Percentiles rank a stretch among this genome's conserved stretches.
Conservation (phyloP, 2,797 vertebrate species). For the Sebastes umbrosus region DNA sequence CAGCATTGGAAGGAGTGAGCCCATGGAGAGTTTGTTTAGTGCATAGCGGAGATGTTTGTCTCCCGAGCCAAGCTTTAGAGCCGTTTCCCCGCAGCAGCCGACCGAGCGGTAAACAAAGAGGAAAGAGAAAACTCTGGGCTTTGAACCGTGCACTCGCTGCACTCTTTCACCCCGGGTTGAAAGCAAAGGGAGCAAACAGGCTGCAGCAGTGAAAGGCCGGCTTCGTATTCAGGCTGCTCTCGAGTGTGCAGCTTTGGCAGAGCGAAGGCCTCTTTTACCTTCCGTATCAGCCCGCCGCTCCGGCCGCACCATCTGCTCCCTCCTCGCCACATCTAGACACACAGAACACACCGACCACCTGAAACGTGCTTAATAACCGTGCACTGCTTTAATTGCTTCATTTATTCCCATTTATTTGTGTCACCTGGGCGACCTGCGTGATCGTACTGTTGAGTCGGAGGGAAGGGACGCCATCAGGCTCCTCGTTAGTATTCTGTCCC, state of each 20-base stretch:
- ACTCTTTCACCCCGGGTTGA: conserved; percentile 43
- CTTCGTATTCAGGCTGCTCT: conserved; percentile 56
- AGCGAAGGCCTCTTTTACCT: conserved; percentile 52
- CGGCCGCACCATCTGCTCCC: conserved; percentile 52
- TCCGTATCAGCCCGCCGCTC: conserved; percentile 45
- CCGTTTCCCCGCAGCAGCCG: conserved; percentile 60
- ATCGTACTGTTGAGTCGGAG: conserved; percentile 29
- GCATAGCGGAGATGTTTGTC: conserved; percentile 70
- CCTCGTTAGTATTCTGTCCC: conserved; percentile 54
- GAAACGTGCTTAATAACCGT: conserved; percentile 47
- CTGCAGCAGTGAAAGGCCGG: conserved; percentile 40
- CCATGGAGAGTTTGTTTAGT: conserved; percentile 67
- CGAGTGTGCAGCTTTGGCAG: conserved; percentile 61
- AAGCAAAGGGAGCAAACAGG: conserved; percentile 51
- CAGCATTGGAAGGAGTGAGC: conserved; percentile 49
- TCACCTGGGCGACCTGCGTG: conserved; percentile 52
- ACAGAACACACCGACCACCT: conserved; percentile 51
- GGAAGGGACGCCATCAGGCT: neutral
- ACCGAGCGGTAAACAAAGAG: conserved; percentile 63
- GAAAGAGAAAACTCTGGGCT: conserved; percentile 40
- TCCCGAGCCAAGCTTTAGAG: conserved; percentile 56
- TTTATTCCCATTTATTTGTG: conserved; percentile 73
- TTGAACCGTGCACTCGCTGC: conserved; percentile 48
- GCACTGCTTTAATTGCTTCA: conserved; percentile 63
- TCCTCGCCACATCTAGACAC: conserved; percentile 55